Evolutionary conservation across 2,113 vertebrate species (phyloP), one percentile per base, ranked within the genome.

Genomic region (Eira barbara): DNA sequence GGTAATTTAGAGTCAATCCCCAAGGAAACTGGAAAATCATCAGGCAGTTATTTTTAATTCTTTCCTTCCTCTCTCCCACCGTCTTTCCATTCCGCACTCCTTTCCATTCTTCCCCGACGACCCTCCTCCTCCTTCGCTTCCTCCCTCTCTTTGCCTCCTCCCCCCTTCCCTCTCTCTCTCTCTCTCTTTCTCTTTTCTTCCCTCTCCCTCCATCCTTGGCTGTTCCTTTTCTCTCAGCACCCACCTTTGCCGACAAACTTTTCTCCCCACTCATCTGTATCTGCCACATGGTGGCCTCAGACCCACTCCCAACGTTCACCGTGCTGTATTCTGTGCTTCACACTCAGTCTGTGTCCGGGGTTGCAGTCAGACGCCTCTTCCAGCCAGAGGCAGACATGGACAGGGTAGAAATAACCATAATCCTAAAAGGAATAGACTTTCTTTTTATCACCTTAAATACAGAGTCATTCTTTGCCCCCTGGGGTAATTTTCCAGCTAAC

Each of bases 71-170:
- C 8, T 14, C 11, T 31, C 3, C 5, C 8, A 14, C 36, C 29
- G 25, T 31, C 25, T 21, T 34, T 42, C 23, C 2, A 6, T 45
- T 57, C 25, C 31, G 11, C 27, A 7, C 2, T 18, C 21, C n/a
- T 3, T 36, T 27, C 1, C 39, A 7, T 25, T 17, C 87, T 14
- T 14, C 3, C 4, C 3, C 4, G 21, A 15, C 4, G 21, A 15
- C 29, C 36, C 8, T 29, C 21, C 1, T 5, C 4, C 34, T 5
- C 6, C 7, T 15, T 9, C 10, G 0, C 36, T 6, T 29, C 15
- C 1, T 5, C 4, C 31, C 15, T 18, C 45, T 36, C 47, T 10
- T 7, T 6, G 5, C 7, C 6, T 15, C 6, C 29, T 23, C 47
- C 3, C 3, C 14, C 27, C 63, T 2, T 14, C 7, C 7, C 63